These are phyloP conservation scores for Drosophila paranaensis DNA, from an alignment of 2,888 invertebrate species.

Conservation along the genomic window DNA sequence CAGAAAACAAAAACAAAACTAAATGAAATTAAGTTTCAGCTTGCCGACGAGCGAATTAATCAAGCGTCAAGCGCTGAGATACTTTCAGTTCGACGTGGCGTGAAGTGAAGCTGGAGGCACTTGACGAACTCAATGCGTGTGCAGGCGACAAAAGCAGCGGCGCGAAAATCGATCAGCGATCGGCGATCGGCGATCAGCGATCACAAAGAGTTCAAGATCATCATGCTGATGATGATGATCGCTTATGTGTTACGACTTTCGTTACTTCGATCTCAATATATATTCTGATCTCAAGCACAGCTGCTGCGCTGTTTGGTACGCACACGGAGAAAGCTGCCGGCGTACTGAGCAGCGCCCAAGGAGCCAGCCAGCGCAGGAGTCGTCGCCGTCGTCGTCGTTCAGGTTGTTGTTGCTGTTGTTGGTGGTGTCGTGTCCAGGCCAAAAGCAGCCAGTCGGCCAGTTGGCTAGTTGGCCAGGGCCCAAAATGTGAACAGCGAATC, in stretches of 20 bases:
- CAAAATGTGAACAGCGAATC: constrained; percentile 78
- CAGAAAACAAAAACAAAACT: constrained; percentile 16
- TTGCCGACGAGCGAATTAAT: constrained; percentile 67
- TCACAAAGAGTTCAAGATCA: constrained; percentile 36
- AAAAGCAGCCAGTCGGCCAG: constrained; percentile 32
- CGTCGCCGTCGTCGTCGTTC: background rate
- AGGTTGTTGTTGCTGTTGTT: too few species aligned
- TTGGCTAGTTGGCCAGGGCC: constrained; percentile 37
- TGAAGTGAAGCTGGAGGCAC: constrained; percentile 42
- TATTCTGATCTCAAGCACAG: constrained; percentile 23
- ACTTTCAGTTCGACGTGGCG: constrained; percentile 41
- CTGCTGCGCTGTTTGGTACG: constrained; percentile 72
- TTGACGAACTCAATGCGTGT: constrained; percentile 25
- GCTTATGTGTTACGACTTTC: constrained; percentile 24
- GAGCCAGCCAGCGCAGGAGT: constrained; percentile 63
- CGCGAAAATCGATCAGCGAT: constrained; percentile 28
- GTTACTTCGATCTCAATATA: constrained; percentile 19
- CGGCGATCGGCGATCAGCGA: constrained; percentile 18
- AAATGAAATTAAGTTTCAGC: constrained; percentile 37
- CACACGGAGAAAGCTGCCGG: constrained; percentile 80
- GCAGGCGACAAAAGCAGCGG: constrained; percentile 39
- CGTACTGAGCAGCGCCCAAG: constrained; percentile 75
- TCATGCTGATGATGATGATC: constrained; percentile 18
- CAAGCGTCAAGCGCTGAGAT: constrained; percentile 57
- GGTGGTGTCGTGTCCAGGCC: constrained; percentile 31